Conservation (phyloP, 2,888 invertebrate genomes). For the Dinocampus coccinellae region DNA sequence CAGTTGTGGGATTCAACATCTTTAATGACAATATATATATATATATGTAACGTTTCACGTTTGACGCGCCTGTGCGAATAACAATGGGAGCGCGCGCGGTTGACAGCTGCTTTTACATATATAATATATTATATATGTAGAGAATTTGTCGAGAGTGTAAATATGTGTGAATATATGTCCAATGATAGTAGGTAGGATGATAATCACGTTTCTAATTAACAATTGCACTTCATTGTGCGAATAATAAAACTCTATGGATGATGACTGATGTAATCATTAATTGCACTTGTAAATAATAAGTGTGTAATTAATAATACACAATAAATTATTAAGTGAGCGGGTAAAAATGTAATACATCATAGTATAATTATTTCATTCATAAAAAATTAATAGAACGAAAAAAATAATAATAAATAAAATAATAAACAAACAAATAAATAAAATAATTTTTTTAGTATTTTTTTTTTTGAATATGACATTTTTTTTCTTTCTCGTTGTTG, state of each 20-base stretch:
- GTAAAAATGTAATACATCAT: neutral
- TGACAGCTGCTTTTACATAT: slow-evolving; percentile 10
- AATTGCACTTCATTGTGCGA: neutral
- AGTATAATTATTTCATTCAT: no score
- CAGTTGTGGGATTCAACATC: slow-evolving; percentile 19
- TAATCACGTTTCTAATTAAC: neutral
- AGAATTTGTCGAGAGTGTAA: no score
- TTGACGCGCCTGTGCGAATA: slow-evolving; percentile 31
- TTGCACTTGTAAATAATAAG: neutral
- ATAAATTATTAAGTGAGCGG: neutral
- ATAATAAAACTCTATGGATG: neutral
- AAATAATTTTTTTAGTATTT: neutral
- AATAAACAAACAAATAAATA: no score
- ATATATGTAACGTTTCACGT: neutral
- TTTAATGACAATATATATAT: neutral
- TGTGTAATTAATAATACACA: neutral
- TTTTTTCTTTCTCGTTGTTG: neutral
- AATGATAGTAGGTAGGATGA: neutral
- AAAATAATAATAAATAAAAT: neutral
- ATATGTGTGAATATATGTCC: no score
- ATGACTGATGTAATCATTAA: neutral
- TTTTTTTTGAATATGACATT: neutral
- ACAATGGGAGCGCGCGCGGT: slow-evolving; percentile 4
- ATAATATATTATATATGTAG: neutral
- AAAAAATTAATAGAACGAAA: no score